Conservation (phyloP, 2,888 invertebrate genomes). For the Torymus auratus region DNA sequence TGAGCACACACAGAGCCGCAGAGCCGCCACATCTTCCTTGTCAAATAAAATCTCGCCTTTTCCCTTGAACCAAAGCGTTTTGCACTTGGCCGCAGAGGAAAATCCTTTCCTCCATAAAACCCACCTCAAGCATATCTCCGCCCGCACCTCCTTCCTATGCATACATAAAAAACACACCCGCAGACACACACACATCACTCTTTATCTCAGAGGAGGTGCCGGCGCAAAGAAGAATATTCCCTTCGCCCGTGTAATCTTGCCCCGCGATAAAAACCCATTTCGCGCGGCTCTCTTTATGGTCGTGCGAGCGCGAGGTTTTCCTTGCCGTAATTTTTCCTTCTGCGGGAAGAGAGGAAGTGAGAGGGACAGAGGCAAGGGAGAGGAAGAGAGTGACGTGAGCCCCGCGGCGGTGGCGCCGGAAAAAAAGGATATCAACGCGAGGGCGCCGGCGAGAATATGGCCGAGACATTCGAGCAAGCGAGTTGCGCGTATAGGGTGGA, state of each 20-base stretch:
- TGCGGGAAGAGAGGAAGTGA: not conserved
- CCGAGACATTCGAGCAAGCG: conserved; percentile 51
- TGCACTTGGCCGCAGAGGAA: conserved; percentile 14
- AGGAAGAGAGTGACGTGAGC: not conserved
- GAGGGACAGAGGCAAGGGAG: not conserved
- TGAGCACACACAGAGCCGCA: not conserved
- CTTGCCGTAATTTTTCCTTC: not conserved
- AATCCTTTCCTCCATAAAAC: conserved; percentile 17
- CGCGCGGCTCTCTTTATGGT: conserved; percentile 9
- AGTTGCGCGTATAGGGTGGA: not conserved
- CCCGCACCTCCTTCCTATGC: not conserved
- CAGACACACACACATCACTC: not conserved
- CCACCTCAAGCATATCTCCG: not conserved
- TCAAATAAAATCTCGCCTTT: conserved; percentile 47
- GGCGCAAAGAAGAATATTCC: conserved; percentile 8
- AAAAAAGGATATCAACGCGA: conserved; percentile 60
- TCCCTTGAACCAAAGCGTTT: conserved; percentile 11
- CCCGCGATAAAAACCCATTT: conserved; percentile 25
- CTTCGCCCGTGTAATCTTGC: conserved; percentile 33
- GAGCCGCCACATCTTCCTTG: conserved; percentile 35
- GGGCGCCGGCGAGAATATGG: conserved; percentile 51
- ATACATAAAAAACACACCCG: conserved; percentile 17
- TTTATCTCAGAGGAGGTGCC: no score
- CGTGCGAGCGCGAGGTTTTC: not conserved
- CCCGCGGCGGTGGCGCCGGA: not conserved